Base-by-base conservation (phyloP, 2,113 vertebrate species). In the Daboia siamensis region DNA sequence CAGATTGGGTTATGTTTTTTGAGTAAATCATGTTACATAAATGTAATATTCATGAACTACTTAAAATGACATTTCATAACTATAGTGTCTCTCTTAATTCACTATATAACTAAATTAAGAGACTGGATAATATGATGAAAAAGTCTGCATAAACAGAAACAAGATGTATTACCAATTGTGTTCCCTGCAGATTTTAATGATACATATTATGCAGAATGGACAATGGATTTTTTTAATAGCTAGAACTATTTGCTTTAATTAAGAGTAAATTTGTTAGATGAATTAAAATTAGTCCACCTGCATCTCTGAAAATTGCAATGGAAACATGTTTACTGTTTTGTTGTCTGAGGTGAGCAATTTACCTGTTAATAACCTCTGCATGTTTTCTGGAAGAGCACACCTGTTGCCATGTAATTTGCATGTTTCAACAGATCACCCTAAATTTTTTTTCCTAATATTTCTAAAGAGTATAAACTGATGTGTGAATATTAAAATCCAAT, bases 221-320 rank as follows among this genome's bases (percentile, higher is more conserved):
- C 85, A 74, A 33, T 0, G 8, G 29, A 85, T 88, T 55, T 94
- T 95, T 26, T 59, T 39, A 94, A 90, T 33, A 90, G 95, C 57
- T 87, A 92, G 6, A 93, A 91, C 92, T 96, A 93, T 95, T 96
- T 96, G 95, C 95, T 91, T 96, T 94, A 88, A 93, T 89, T 90
- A 91, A 64, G 54, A 96, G 0, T 94, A 93, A 90, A 90, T 91
- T 96, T 93, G 93, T 87, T 94, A 86, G 69, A 86, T 92, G 33
- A 96, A 95, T 12, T 85, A 91, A 4, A 92, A 84, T 93, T 93
- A 80, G 55, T 88, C 61, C 54, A 90, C 21, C 20, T 94, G 74
- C 21, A 88, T 80, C 93, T 95, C 95, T 87, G 52, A 33, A 46
- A 95, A 94, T 55, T 61, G 0, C 91, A 96, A 88, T 93, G 61